phyloP scores from a whole-genome alignment of 2,888 invertebrate genomes.

The Venusia cambrica region DNA sequence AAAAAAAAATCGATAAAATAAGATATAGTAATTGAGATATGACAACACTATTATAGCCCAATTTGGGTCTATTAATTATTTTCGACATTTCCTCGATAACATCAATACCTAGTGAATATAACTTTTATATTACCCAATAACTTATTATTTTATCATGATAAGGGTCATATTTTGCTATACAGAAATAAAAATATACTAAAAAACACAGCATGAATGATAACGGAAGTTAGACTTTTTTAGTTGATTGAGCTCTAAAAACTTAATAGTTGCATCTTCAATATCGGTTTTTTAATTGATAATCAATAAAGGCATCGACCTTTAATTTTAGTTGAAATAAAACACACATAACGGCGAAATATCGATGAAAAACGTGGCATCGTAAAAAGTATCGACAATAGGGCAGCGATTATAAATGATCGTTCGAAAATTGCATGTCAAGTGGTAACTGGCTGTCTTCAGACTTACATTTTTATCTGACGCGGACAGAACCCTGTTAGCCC shows the following conservation, averaged over 20 bases:
- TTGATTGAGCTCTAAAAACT: slow-evolving; percentile 14
- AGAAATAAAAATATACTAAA: too few relatives aligned
- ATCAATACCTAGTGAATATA: too few relatives aligned
- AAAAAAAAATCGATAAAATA: too few relatives aligned
- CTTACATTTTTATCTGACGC: slow-evolving; percentile 73
- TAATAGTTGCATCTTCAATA: slow-evolving; percentile 14
- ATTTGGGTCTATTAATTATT: slow-evolving; percentile 4
- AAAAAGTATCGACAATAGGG: slow-evolving; percentile 37
- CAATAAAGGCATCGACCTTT: slow-evolving; percentile 27
- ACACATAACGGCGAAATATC: slow-evolving; percentile 31
- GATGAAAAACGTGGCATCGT: slow-evolving; percentile 43
- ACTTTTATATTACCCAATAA: too few relatives aligned
- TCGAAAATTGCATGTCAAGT: slow-evolving; percentile 78
- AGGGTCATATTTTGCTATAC: too few relatives aligned
- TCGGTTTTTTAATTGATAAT: slow-evolving; percentile 28
- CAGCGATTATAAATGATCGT: slow-evolving; percentile 65
- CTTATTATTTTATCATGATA: too few relatives aligned
- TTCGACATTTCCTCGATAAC: too few relatives aligned
- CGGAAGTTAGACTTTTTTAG: neutral
- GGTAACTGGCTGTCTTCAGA: slow-evolving; percentile 64
- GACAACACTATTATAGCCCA: slow-evolving; percentile 26
- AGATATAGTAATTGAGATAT: too few relatives aligned
- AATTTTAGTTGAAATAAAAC: slow-evolving; percentile 21
- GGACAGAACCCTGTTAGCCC: slow-evolving; percentile 53
- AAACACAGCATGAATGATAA: too few relatives aligned